These are phyloP conservation scores for Liolophura sinensis DNA, from an alignment of 1,140 invertebrate species.

Conservation along the genomic window DNA sequence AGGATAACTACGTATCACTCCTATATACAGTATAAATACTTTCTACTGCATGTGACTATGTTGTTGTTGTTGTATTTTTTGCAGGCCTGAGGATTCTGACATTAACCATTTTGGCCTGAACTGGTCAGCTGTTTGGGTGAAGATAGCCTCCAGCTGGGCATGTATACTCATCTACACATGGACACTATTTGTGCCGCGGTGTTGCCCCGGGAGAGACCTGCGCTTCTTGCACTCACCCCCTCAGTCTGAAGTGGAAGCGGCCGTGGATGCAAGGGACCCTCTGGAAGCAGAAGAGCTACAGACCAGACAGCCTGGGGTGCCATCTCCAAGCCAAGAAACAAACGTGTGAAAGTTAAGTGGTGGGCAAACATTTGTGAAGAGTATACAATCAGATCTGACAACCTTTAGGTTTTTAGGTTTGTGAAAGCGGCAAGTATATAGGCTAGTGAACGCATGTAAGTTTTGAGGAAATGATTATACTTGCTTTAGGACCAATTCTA, in stretches of 20 bases:
- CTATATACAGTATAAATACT: neutral
- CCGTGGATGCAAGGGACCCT: neutral
- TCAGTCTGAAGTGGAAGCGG: neutral
- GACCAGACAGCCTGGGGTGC: no score
- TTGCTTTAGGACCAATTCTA: no score
- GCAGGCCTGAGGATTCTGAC: constrained; percentile 44
- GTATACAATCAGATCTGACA: no score
- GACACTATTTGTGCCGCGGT: constrained; percentile 87
- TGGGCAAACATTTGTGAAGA: no score
- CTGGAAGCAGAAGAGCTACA: neutral
- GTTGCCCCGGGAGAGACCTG: constrained; percentile 90
- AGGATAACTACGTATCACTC: no score
- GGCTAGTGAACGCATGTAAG: no score
- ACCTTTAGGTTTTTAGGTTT: no score
- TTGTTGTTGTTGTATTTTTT: constrained; percentile 9
- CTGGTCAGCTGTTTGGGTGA: constrained; percentile 91
- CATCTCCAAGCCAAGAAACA: no score
- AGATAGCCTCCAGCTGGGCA: constrained; percentile 95
- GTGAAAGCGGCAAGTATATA: no score
- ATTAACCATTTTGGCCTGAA: constrained; percentile 52
- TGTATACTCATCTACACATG: constrained; percentile 89
- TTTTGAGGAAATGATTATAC: no score
- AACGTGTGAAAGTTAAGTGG: no score
- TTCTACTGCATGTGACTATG: no score
- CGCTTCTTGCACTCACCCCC: constrained; percentile 26